Conservation (phyloP, 2,888 invertebrate species). For the Spodoptera picta region DNA sequence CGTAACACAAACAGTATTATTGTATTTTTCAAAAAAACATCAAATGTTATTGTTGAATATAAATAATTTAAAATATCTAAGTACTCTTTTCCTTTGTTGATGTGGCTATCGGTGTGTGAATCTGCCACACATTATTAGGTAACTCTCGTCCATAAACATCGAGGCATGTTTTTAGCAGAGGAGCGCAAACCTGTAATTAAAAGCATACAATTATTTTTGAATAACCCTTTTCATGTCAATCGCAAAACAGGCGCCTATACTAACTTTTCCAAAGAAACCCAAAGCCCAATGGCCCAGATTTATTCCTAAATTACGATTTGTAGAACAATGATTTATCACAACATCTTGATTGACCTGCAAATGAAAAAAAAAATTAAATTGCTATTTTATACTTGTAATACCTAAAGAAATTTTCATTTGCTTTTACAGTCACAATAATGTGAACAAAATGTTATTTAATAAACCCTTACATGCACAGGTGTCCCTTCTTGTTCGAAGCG, state of each 20-base stretch:
- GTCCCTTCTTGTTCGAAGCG: conserved; percentile 81
- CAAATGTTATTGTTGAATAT: too few species aligned
- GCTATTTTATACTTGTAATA: too few species aligned
- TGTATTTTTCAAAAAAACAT: background rate
- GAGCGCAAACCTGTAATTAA: conserved; percentile 75
- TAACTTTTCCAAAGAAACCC: conserved; percentile 82
- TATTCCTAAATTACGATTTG: conserved; percentile 80
- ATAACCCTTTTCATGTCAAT: conserved; percentile 29
- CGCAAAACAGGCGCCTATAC: conserved; percentile 42
- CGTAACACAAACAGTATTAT: background rate
- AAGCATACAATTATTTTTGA: conserved; percentile 18
- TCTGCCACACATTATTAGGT: conserved; percentile 81
- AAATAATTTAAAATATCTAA: too few species aligned
- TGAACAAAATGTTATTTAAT: background rate
- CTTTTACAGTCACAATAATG: too few species aligned
- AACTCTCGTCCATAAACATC: conserved; percentile 80
- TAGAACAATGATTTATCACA: conserved; percentile 82
- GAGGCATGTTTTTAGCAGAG: conserved; percentile 78
- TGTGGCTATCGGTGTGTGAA: conserved; percentile 72
- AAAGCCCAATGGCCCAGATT: conserved; percentile 72
- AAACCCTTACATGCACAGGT: conserved; percentile 66
- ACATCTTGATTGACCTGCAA: conserved; percentile 82
- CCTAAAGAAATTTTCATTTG: too few species aligned
- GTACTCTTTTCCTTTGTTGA: too few species aligned
- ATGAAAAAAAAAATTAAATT: conserved; percentile 40